Evolutionary conservation across 2,797 vertebrate genomes (phyloP), one percentile per base, ranked within the genome.

Genomic region (Sebastes cheni): DNA sequence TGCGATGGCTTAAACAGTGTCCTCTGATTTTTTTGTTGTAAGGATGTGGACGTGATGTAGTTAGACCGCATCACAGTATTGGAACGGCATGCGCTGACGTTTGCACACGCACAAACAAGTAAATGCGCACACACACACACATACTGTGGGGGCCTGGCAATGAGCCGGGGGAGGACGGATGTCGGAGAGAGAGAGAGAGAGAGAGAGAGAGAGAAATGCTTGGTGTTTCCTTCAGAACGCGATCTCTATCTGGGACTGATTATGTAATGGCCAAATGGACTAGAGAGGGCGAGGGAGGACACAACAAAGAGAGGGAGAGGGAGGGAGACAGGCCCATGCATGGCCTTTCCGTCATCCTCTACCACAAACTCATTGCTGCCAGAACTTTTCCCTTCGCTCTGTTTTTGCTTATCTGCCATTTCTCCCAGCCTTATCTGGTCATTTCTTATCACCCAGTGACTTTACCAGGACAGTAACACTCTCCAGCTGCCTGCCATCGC

Each of bases 261-360:
- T 93, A 93, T 89, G 87, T 89, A 93, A 94, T 79, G 75, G 42
- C 90, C 81, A 77, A 87, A 86, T 89, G 74, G 79, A 83, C 81
- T 60, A 74, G 50, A 82, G 71, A 88, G 86, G 68, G 61, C 16
- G 58, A 86, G 79, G 67, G 86, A 87, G 84, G 87, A 85, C 76
- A 76, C 61, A 82, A 23, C 20, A 32, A 76, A 13, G 39, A 8
- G 39, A 22, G 50, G 29, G 42, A 20, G 39, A 8, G 39, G 20
- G 50, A 34, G 32, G 14, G 50, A 34, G 66, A 42, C 36, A 54
- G 55, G 46, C 64, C 80, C 67, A 77, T 77, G 67, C 86, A 70
- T 82, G 83, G 87, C 71, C 29, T 73, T 86, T 85, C 82, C 73
- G 70, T 61, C 52, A 20, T 77, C 46, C 61, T 75, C 32, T 2